phyloP scores from a whole-genome alignment of 2,888 invertebrate genomes.

The Maniola hyperantus region DNA sequence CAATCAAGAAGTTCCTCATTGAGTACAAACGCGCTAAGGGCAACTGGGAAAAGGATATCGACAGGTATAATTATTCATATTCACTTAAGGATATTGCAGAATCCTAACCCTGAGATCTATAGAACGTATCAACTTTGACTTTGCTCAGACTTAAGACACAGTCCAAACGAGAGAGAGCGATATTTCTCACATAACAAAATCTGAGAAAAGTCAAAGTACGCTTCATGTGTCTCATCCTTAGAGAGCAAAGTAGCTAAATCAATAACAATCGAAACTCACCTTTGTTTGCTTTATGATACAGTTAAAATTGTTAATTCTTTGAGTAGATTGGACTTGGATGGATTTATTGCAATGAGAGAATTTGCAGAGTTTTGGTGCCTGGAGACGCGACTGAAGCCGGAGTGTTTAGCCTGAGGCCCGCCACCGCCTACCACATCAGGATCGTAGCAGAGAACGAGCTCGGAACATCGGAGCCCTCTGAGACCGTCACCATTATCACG shows the following conservation, averaged over 20 bases:
- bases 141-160: no score
- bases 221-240: no score
- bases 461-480: slow-evolving; percentile 95
- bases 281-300: neutral
- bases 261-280: neutral
- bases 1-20: slow-evolving; percentile 93
- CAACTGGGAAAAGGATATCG: slow-evolving; percentile 89
- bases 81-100: neutral
- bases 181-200: no score
- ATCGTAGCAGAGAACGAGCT: slow-evolving; percentile 97
- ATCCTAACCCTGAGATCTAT: no score
- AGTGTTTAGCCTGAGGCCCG: slow-evolving; percentile 93
- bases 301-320: no score
- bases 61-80: slow-evolving; percentile 67
- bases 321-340: neutral
- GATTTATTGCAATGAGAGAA: neutral
- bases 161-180: no score
- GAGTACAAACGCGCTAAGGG: slow-evolving; percentile 94
- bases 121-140: no score
- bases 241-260: neutral
- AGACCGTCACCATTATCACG: slow-evolving; percentile 96
- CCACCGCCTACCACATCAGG: slow-evolving; percentile 95
- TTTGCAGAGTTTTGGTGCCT: slow-evolving; percentile 89
- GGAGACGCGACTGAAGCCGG: slow-evolving; percentile 94
- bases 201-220: no score